Percentiles rank a stretch among this genome's conserved stretches.
phyloP scores from a whole-genome alignment of 1,140 invertebrate species.

The Amphibalanus amphitrite region DNA sequence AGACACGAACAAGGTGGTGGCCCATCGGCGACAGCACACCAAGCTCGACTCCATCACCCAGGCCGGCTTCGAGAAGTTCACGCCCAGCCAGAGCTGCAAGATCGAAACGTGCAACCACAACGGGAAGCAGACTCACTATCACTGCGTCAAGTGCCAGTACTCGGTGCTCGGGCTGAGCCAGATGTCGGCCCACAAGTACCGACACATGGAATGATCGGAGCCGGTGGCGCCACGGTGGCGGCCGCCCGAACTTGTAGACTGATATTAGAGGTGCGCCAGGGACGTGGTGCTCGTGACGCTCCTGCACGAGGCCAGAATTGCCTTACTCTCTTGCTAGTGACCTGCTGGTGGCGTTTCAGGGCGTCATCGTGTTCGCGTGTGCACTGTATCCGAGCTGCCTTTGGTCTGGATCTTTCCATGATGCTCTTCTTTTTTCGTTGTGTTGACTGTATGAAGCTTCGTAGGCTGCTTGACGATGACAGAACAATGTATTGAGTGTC shows the following conservation, averaged over 20 bases:
- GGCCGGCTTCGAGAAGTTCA: slow-evolving; percentile 86
- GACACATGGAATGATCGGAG: slow-evolving; percentile 32
- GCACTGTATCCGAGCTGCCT: background rate
- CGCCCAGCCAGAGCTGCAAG: slow-evolving; percentile 44
- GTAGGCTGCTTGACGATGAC: too few species aligned
- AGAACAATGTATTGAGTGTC: too few species aligned
- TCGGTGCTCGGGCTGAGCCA: slow-evolving; percentile 75
- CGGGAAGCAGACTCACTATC: slow-evolving; percentile 91
- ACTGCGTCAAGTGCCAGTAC: slow-evolving; percentile 82
- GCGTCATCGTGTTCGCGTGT: background rate
- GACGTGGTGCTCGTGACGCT: too few species aligned
- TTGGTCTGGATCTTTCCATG: too few species aligned
- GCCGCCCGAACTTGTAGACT: background rate
- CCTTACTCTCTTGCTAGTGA: background rate
- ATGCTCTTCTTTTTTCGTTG: too few species aligned
- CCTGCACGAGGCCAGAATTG: background rate
- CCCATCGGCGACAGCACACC: slow-evolving; percentile 76
- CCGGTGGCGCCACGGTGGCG: background rate
- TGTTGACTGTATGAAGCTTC: too few species aligned
- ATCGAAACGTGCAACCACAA: slow-evolving; percentile 65
- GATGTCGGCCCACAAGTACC: slow-evolving; percentile 79
- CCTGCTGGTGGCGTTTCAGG: background rate
- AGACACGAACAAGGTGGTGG: slow-evolving; percentile 92
- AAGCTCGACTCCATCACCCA: slow-evolving; percentile 85
- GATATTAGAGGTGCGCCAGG: background rate